A percentile compares a stretch with the other conserved stretches of the same genome.
Conservation (phyloP, 2,888 invertebrate species). For the Agrilus cyanescens region DNA sequence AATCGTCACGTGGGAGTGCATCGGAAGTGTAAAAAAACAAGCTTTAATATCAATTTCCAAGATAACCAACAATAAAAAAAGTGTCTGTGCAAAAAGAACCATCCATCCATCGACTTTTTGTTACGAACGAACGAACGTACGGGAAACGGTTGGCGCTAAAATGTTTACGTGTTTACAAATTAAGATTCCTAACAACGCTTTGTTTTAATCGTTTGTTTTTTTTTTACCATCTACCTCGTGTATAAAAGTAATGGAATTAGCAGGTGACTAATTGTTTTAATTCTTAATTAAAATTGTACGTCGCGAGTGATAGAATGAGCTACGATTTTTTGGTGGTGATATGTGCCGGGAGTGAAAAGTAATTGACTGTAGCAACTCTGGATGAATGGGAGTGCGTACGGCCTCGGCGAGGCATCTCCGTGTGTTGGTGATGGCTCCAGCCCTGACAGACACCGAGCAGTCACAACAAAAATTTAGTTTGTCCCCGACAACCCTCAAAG, state of each 20-base stretch:
- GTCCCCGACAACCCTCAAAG: slow-evolving; percentile 27
- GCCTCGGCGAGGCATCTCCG: slow-evolving; percentile 44
- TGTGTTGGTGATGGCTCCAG: slow-evolving; percentile 86
- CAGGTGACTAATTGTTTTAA: slow-evolving; percentile 24
- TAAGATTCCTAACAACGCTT: slow-evolving; percentile 10
- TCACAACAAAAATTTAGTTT: slow-evolving; percentile 36
- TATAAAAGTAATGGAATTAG: slow-evolving; percentile 26
- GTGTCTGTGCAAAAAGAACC: no score
- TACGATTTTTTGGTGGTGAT: neutral
- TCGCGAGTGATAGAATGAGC: neutral
- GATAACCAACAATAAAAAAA: no score
- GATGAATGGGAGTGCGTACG: slow-evolving; percentile 40
- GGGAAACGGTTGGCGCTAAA: slow-evolving; percentile 8
- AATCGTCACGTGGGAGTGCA: slow-evolving; percentile 20
- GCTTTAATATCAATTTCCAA: slow-evolving; percentile 3
- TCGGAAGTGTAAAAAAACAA: slow-evolving; percentile 3
- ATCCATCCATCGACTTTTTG: slow-evolving; percentile 8
- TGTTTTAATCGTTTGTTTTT: slow-evolving; percentile 7
- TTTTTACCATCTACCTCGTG: slow-evolving; percentile 14
- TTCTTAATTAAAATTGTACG: neutral
- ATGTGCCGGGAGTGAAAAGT: slow-evolving; percentile 4
- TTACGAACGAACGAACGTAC: no score
- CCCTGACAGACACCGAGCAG: slow-evolving; percentile 66
- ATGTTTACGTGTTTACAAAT: slow-evolving; percentile 11
- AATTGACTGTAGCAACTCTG: slow-evolving; percentile 28